phyloP scores from a whole-genome alignment of 2,888 invertebrate genomes.

The Protula sp. region DNA sequence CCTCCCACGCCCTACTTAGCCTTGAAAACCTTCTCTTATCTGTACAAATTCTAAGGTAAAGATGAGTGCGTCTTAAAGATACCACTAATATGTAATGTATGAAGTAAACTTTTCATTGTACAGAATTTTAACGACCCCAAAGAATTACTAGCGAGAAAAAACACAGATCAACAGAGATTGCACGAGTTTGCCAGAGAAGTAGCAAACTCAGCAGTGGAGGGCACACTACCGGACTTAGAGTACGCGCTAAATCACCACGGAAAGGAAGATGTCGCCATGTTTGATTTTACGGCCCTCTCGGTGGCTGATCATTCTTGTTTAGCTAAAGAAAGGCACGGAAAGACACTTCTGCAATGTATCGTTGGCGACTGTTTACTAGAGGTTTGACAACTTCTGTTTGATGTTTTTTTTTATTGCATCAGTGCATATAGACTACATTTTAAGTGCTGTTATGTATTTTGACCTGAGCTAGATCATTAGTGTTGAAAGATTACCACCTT shows the following conservation, averaged over 20 bases:
- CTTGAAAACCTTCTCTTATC: no score
- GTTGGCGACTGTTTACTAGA: slow-evolving; percentile 91
- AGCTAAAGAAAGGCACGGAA: slow-evolving; percentile 67
- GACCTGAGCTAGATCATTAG: no score
- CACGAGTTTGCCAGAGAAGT: slow-evolving; percentile 86
- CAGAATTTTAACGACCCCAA: slow-evolving; percentile 62
- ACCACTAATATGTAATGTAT: no score
- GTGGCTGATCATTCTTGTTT: slow-evolving; percentile 19
- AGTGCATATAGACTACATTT: no score
- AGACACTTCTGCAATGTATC: slow-evolving; percentile 74
- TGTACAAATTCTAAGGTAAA: no score
- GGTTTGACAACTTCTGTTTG: no score
- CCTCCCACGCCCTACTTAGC: no score
- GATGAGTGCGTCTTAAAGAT: no score
- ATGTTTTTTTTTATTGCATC: no score
- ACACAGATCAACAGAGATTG: slow-evolving; percentile 79
- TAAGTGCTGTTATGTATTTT: no score
- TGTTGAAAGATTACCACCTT: no score
- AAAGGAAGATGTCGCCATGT: slow-evolving; percentile 24
- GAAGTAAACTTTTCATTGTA: no score
- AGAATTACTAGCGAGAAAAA: slow-evolving; percentile 75
- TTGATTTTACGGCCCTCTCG: slow-evolving; percentile 24
- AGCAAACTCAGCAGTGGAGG: slow-evolving; percentile 60
- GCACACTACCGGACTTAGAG: slow-evolving; percentile 3
- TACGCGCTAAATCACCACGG: slow-evolving; percentile 18